Base-by-base conservation (phyloP, 2,113 vertebrate species). In the Uropsilus gracilis region DNA sequence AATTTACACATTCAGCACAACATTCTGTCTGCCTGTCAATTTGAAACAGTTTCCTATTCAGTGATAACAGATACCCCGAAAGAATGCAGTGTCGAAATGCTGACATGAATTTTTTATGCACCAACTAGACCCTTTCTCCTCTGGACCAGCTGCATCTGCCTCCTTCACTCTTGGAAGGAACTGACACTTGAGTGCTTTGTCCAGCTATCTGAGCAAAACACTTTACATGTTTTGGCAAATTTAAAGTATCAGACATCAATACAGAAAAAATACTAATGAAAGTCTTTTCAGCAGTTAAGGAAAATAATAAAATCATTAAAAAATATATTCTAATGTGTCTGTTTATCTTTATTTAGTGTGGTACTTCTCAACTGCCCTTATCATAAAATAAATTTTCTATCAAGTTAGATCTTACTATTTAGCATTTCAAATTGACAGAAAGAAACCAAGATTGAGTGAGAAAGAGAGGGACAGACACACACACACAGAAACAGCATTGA, bases 1-100 rank as follows among this genome's bases (percentile, higher is more conserved):
- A 98, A 98, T 98, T 98, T 98, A 98, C 98, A 98, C 98, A 98
- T 98, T 98, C 98, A 98, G 98, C 98, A 98, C 96, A 98, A 97
- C 97, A 97, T 98, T 98, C 98, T 98, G 98, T 98, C 98, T 98
- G 98, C 98, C 98, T 98, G 98, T 98, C 98, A 98, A 98, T 97
- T 97, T 95, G 97, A 98, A 98, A 98, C 97, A 98, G 97, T 97
- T 98, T 98, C 96, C 97, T 97, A 97, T 96, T 98, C 98, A 98
- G 98, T 97, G 98, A 98, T 98, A 98, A 98, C 97, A 98, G 98
- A 98, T 97, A 98, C 95, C 97, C 97, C 96, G 87, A 96, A 97
- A 98, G 98, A 98, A 97, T 91, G 97, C 96, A 95, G 95, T 94
- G 97, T 93, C 85, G 85, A 98, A 98, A 97, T 97, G 98, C 98